Base-by-base conservation (phyloP, 2,888 invertebrate genomes). In the Blastobasis lacticolella region DNA sequence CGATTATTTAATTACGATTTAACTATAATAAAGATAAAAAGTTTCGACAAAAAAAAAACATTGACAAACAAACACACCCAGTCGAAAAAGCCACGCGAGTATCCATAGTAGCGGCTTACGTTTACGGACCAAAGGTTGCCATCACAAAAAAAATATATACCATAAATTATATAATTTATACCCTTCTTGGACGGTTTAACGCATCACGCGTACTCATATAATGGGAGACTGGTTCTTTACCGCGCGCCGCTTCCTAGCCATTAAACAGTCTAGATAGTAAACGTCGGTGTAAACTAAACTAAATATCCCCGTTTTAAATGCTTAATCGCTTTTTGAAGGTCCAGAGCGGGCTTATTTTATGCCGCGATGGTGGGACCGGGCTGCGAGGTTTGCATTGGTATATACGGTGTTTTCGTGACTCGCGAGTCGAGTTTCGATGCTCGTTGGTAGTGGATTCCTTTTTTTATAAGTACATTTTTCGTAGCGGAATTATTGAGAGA, bases 91-190 rank as follows among this genome's bases (percentile, higher is more conserved):
- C 23, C 23, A 23, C 23, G 23, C 23, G 23, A 23, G 23, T 23
- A 23, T 23, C 44, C 37, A 37, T 48, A 48, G 50, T 46, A 50
- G 37, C 49, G n/a, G 48, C 45, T 38, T 45, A 10, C 43, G 9
- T 42, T 5, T 10, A 50, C 47, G 23, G 41, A 52, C 52, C 54
- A 50, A 48, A 53, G 50, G 53, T 52, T 52, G 52, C 47, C 54
- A 52, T 51, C 47, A 69, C 65, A 69, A 69, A 71, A 66, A 69
- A 67, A 23, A 23, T 23, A 62, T 68, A 57, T 60, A 62, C 68
- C 74, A 80, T 85, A 85, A 85, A 84, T 78, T 77, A 73, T 64
- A 67, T 75, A 85, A 80, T 84, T 85, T 85, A 85, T 84, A 65
- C 60, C 66, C 66, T 57, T 55, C 61, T 61, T 60, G 65, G 77